phyloP scores from a whole-genome alignment of 2,888 invertebrate genomes.

The Leucozona laternaria region DNA sequence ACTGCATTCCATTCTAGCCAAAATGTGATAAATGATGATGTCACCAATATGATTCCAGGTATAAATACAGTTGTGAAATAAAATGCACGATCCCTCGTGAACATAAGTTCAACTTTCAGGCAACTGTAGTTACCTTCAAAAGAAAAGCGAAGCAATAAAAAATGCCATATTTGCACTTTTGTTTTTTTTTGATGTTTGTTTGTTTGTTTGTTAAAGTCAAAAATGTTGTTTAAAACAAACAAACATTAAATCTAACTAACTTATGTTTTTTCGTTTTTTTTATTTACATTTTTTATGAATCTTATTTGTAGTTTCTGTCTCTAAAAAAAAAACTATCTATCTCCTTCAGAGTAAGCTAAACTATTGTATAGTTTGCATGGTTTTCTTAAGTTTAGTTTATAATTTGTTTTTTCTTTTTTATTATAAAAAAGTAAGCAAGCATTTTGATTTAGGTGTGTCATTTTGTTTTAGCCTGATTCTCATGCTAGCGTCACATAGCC shows the following conservation, averaged over 20 bases:
- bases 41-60: conserved; percentile 97
- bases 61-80: conserved; percentile 99
- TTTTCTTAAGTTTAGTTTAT: no score
- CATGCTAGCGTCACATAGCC: no score
- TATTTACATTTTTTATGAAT: conserved; percentile 1
- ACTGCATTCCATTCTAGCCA: conserved; percentile 99
- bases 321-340: background rate
- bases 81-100: conserved; percentile 97
- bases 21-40: conserved; percentile 98
- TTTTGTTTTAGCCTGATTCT: no score
- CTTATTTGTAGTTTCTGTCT: background rate
- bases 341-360: conserved; percentile 2
- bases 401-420: no score
- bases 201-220: conserved; percentile 4
- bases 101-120: conserved; percentile 95
- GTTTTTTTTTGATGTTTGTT: no score
- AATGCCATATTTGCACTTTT: conserved; percentile 53
- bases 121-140: conserved; percentile 97
- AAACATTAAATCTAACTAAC: conserved; percentile 2
- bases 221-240: background rate
- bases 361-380: no score
- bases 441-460: no score
- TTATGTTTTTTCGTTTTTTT: background rate
- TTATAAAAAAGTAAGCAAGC: no score
- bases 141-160: conserved; percentile 77